Percentiles rank a stretch among this genome's conserved stretches.
Conservation (phyloP, 2,888 invertebrate genomes). For the Ophioninae sp. region DNA sequence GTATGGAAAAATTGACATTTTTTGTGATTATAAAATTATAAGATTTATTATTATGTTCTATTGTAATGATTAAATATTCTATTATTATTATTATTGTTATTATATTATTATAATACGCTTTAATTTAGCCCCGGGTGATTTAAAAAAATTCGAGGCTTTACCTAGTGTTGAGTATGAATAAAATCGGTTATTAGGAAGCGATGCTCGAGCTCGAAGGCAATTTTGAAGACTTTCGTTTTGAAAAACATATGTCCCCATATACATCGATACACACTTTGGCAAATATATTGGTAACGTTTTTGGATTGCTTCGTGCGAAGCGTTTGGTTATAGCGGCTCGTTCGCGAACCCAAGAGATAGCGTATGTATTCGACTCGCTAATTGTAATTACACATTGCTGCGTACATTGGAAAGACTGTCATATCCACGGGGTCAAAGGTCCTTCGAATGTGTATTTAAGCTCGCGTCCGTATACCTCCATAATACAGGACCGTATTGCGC, state of each 20-base stretch:
- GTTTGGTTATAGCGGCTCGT: neutral
- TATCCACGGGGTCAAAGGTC: conserved; percentile 37
- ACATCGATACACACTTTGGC: neutral
- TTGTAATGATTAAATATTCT: no score
- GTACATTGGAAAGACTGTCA: conserved; percentile 16
- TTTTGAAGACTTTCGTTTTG: neutral
- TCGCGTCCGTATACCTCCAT: neutral
- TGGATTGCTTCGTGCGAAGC: neutral
- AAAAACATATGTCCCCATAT: neutral
- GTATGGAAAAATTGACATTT: no score
- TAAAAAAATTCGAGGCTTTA: no score
- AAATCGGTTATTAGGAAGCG: no score
- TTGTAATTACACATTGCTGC: conserved; percentile 58
- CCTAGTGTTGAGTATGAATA: no score
- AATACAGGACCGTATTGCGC: neutral
- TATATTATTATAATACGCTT: neutral
- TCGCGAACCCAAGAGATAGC: conserved; percentile 6
- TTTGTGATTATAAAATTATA: no score
- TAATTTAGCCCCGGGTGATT: no score
- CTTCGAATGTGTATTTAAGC: conserved; percentile 14
- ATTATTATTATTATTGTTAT: no score
- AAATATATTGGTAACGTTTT: conserved; percentile 4
- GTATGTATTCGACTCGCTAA: conserved; percentile 46
- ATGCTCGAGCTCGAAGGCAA: no score
- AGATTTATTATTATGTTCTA: no score